Evolutionary conservation across 1,140 invertebrate genomes (phyloP).

Genomic region (Armadillidium nasatum): DNA sequence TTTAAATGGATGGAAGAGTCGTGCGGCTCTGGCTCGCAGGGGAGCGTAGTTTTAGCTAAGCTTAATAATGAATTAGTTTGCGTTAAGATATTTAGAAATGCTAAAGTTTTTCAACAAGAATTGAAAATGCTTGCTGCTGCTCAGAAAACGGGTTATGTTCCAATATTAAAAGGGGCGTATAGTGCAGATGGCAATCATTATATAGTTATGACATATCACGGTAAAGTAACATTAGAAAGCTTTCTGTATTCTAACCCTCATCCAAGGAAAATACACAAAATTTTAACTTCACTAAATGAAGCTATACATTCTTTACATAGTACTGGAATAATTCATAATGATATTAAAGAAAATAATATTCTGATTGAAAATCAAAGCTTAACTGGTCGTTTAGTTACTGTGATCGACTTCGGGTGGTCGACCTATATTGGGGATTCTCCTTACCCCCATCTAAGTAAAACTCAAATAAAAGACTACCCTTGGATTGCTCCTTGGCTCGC

Average conservation of each 20-base stretch:
- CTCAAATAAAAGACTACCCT: background rate
- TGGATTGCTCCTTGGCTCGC: background rate
- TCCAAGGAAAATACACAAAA: background rate
- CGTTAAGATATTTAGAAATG: background rate
- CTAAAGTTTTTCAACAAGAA: background rate
- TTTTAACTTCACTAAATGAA: background rate
- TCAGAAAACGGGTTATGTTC: background rate
- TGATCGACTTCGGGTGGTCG: background rate
- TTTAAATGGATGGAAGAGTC: conserved; percentile 3
- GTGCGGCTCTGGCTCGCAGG: background rate
- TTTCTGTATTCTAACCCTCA: background rate
- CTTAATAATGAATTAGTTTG: background rate
- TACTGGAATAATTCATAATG: background rate
- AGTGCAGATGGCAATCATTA: background rate
- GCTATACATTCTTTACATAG: background rate
- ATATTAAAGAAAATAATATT: conserved; percentile 4
- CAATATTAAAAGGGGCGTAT: background rate
- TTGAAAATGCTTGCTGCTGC: background rate
- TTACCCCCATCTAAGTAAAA: background rate
- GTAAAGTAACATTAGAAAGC: background rate
- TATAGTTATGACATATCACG: background rate
- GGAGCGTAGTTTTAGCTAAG: background rate
- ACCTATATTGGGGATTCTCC: background rate
- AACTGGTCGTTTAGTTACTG: background rate
- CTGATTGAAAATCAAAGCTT: background rate